phyloP scores from a whole-genome alignment of 2,113 vertebrate species.

The Stomatorhinus ivindoensis region DNA sequence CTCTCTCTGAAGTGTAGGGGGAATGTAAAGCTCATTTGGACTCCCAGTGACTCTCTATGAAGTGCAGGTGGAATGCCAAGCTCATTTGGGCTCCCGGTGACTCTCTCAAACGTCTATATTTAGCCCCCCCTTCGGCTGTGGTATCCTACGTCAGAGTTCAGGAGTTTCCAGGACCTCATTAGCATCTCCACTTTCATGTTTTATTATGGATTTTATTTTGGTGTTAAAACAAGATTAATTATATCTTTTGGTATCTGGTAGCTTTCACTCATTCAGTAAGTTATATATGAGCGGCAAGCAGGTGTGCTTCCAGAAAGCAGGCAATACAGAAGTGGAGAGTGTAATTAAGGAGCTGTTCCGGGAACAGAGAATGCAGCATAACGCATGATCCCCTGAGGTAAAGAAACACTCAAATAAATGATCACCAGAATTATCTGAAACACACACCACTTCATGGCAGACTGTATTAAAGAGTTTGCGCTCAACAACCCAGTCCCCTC shows the following conservation, averaged over 20 bases:
- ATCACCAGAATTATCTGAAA: background rate
- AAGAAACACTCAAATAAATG: background rate
- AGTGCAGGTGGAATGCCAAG: slow-evolving; percentile 10
- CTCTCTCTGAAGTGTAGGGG: slow-evolving; percentile 41
- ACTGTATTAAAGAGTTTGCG: background rate
- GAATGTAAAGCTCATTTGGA: slow-evolving; percentile 39
- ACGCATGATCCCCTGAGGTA: background rate
- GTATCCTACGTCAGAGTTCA: slow-evolving; percentile 57
- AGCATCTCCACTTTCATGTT: slow-evolving; percentile 36
- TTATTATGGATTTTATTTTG: background rate
- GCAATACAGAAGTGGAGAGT: background rate
- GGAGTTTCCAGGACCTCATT: slow-evolving; percentile 47
- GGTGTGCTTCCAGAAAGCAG: background rate
- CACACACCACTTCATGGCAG: background rate
- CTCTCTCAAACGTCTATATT: slow-evolving; percentile 53
- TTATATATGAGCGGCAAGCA: background rate
- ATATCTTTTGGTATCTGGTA: background rate
- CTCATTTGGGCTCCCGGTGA: slow-evolving; percentile 26
- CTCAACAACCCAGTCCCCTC: background rate
- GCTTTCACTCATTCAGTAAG: background rate
- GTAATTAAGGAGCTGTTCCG: background rate
- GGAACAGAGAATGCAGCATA: background rate
- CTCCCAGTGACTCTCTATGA: background rate
- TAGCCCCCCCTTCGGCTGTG: slow-evolving; percentile 60
- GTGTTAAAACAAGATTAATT: background rate